Evolutionary conservation across 92 coral and sea anemone genomes (phyloP).

Genomic region (Meandrina meandrites): DNA sequence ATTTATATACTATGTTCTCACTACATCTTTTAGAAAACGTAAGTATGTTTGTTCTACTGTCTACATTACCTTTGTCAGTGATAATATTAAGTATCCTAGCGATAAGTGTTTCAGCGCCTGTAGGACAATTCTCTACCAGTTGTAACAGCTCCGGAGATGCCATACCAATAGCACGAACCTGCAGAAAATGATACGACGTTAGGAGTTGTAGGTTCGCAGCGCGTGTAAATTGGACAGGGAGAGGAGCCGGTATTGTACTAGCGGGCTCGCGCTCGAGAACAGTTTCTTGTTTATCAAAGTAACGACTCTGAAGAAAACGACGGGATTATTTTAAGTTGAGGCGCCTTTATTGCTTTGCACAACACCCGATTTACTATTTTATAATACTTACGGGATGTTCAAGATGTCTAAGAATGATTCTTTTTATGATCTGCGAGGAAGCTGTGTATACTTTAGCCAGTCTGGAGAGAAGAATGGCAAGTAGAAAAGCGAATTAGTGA

Average conservation of each 20-base stretch:
- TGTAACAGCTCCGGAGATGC: constrained; percentile 90
- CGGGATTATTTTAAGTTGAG: too few species aligned
- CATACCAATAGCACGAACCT: constrained; percentile 99
- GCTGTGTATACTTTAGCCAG: constrained; percentile 96
- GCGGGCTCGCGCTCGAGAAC: neutral
- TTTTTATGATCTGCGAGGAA: constrained; percentile 92
- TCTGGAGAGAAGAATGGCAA: constrained; percentile 52
- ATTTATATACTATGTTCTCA: too few species aligned
- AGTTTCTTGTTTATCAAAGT: too few species aligned
- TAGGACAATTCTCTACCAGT: constrained; percentile 95
- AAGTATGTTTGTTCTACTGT: too few species aligned
- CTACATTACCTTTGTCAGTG: constrained; percentile 95
- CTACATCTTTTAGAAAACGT: neutral
- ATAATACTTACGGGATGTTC: constrained; percentile 90
- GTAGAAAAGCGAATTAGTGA: neutral
- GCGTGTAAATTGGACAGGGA: neutral
- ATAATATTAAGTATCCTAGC: constrained; percentile 94
- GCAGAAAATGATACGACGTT: neutral
- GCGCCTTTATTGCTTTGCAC: neutral
- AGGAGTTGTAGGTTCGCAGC: neutral
- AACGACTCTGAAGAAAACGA: neutral
- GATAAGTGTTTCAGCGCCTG: constrained; percentile 96
- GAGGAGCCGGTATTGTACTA: neutral
- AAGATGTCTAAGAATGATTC: constrained; percentile 93
- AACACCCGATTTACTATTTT: neutral